These are phyloP conservation scores for Phyto melanocephala DNA, from an alignment of 2,888 invertebrate genomes.

Conservation along the genomic window DNA sequence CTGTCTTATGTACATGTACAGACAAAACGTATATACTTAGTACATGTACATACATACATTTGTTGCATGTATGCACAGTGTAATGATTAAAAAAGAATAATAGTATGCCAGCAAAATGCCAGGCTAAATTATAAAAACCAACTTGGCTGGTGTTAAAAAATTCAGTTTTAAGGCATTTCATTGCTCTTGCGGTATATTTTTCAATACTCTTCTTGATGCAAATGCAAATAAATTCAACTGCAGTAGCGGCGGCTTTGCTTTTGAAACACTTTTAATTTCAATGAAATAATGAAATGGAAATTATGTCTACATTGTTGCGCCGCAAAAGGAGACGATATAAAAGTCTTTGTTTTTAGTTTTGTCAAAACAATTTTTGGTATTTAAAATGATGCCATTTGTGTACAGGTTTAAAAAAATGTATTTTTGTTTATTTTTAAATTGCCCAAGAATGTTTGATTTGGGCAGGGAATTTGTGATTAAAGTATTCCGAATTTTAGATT, in stretches of 20 bases:
- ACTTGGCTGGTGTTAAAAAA: conserved; percentile 35
- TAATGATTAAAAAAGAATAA: conserved; percentile 63
- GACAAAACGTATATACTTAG: neutral
- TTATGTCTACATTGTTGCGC: conserved; percentile 21
- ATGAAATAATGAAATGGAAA: conserved; percentile 50
- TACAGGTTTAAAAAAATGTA: neutral
- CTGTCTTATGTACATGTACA: neutral
- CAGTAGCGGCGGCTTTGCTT: conserved; percentile 23
- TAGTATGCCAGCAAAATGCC: conserved; percentile 50
- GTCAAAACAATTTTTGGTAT: conserved; percentile 30
- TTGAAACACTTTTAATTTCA: conserved; percentile 60
- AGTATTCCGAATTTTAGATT: conserved; percentile 1
- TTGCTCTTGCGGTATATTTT: neutral
- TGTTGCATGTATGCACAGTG: conserved; percentile 39
- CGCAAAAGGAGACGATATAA: conserved; percentile 15
- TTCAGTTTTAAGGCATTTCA: too few species aligned
- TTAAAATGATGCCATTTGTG: conserved; percentile 37
- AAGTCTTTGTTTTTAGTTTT: neutral
- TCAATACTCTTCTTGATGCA: neutral
- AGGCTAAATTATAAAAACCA: conserved; percentile 47
- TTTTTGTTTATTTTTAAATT: conserved; percentile 6
- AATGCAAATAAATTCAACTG: conserved; percentile 8
- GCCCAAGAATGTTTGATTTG: neutral
- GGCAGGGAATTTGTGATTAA: neutral
- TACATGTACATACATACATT: too few species aligned